These are phyloP conservation scores for Aeoliscus strigatus DNA, from an alignment of 2,797 vertebrate genomes.

Conservation along the genomic window DNA sequence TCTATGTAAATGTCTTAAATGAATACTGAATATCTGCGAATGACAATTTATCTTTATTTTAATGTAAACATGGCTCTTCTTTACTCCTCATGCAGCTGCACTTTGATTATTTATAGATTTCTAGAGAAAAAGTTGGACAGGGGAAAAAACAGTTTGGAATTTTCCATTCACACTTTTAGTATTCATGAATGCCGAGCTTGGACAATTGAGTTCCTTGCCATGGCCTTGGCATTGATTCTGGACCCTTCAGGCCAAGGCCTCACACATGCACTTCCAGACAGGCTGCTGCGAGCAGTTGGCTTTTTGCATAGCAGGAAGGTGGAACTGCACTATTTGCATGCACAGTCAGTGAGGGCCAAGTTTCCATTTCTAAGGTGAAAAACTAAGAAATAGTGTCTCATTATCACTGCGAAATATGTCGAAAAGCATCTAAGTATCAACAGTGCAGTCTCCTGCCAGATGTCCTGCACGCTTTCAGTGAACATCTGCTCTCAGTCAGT, in stretches of 20 bases:
- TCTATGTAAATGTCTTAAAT: too few relatives aligned
- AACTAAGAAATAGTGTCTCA: neutral
- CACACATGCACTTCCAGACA: constrained; percentile 13
- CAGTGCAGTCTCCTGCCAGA: constrained; percentile 3
- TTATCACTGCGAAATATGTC: neutral
- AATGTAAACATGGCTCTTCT: neutral
- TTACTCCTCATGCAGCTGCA: constrained; percentile 2
- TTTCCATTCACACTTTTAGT: constrained; percentile 50
- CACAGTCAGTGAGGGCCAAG: constrained; percentile 12
- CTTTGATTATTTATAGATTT: constrained; percentile 12
- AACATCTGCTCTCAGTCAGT: constrained; percentile 7
- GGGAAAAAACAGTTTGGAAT: constrained; percentile 20
- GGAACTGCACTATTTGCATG: constrained; percentile 49
- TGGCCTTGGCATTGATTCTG: constrained; percentile 42
- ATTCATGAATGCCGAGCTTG: constrained; percentile 49
- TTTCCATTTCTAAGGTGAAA: constrained; percentile 18
- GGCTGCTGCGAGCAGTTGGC: constrained; percentile 8
- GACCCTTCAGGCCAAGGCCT: constrained; percentile 21
- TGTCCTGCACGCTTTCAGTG: constrained; percentile 1
- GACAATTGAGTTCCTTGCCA: constrained; percentile 47
- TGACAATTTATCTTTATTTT: too few relatives aligned
- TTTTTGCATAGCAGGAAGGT: constrained; percentile 56
- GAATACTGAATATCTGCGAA: too few relatives aligned
- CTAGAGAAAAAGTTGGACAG: neutral
- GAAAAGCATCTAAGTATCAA: neutral